Evolutionary conservation across 2,797 vertebrate species (phyloP), one percentile per base, ranked within the genome.

Genomic region (Siniperca undulata): DNA sequence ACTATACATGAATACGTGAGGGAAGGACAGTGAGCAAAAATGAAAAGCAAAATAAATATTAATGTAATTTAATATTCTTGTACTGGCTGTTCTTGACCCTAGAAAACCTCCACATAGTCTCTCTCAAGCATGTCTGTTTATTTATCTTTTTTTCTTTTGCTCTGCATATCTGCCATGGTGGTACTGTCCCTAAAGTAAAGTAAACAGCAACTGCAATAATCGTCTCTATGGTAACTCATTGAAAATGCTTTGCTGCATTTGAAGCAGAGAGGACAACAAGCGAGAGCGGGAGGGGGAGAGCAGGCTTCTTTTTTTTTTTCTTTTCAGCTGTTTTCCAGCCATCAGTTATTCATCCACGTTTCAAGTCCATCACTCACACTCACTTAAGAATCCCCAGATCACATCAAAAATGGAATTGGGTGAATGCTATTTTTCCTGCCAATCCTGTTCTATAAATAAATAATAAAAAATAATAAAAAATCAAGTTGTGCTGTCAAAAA

Each of bases 291-390:
- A 73, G 76, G 78, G 46, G 71, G 68, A 30, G 48, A n/a, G 77
- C 3, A 11, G 67, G 70, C 72, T 88, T 89, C 88, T 89, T 90
- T 92, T 38, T 92, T 38, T 75, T 87, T 89, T 91, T 44, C 85
- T 92, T 93, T 90, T 87, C 70, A 89, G 71, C 84, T 74, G 78
- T 89, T 94, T 92, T 87, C 81, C 80, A 82, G 70, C 77, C 82
- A 83, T 92, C 91, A 89, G 83, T 89, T 91, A 89, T 91, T 92
- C 86, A 82, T 91, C 88, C 81, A 16, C 74, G 83, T 93, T 91
- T 93, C 78, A 84, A 93, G 90, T 77, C 90, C 86, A 80, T 90
- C 92, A 85, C 83, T 93, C 86, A 83, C 72, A 80, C 67, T 83
- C 83, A 81, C 77, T 90, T 90, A 83, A 81, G 76, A 84, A 88